Conservation (phyloP, 2,797 vertebrate genomes). For the Lepilemur septentrionalis region DNA sequence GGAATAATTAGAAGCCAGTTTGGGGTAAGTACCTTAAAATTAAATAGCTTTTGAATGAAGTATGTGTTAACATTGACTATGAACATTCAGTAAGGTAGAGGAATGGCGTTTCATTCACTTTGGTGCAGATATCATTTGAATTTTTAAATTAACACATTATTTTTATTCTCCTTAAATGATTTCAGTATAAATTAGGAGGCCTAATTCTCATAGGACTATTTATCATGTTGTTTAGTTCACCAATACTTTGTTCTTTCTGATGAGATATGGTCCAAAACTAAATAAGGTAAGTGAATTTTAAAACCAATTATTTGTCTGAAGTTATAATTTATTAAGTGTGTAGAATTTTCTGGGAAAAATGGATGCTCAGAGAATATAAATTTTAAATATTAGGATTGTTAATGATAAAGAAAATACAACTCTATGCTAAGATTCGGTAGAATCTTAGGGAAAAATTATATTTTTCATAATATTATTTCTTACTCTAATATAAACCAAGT, state of each 20-base stretch:
- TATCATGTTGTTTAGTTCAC: neutral
- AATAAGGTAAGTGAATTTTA: constrained; percentile 5
- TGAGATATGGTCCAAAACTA: neutral
- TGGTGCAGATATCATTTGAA: neutral
- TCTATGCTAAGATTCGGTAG: neutral
- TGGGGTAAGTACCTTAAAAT: constrained; percentile 60
- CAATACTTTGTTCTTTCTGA: neutral
- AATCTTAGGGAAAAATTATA: neutral
- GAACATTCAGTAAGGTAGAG: neutral
- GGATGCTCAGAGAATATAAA: neutral
- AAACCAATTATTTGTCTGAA: neutral
- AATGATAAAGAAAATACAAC: neutral
- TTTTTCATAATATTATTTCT: constrained; percentile 23
- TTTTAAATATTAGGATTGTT: constrained; percentile 13
- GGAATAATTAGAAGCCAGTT: constrained; percentile 15
- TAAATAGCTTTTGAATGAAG: constrained; percentile 23
- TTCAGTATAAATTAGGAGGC: neutral
- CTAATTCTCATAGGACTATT: neutral
- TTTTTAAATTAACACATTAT: neutral
- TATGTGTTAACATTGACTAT: neutral
- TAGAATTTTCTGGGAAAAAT: neutral
- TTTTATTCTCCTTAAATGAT: neutral
- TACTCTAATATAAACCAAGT: neutral
- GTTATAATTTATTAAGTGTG: neutral
- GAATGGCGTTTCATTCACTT: neutral